Base-by-base conservation (phyloP, 2,113 vertebrate species). In the Alexandromys fortis region DNA sequence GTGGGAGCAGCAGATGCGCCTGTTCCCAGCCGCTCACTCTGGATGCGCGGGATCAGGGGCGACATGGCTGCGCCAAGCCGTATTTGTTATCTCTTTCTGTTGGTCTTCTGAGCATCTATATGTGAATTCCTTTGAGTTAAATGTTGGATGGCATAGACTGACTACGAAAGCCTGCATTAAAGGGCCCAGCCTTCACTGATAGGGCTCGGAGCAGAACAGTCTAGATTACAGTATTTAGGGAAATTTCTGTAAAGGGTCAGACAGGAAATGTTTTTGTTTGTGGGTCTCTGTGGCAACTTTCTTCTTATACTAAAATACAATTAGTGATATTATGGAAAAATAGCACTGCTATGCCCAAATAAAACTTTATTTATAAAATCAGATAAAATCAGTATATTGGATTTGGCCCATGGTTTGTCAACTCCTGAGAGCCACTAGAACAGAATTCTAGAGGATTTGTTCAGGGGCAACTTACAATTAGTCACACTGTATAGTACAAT, bases 191-290 rank as follows among this genome's bases (percentile, higher is more conserved):
- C 47, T 68, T 76, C 65, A 61, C 70, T 63, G 72, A n/a, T 42
- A 38, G 12, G 10, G 7, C 42, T 91, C 65, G 79, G 93, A 92
- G 45, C 76, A 93, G 68, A 33, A 47, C 42, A 61, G 76, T 73
- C 63, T 92, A 79, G 45, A 83, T 26, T 55, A 70, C 6, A 73
- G 10, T 38, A 3, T 47, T 78, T 45, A 91, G 86, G 22, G 58
- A 89, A 63, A 7, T 8, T 90, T 85, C 45, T 77, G 21, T 42
- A 73, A 91, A 85, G 63, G 72, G 45, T 0, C 33, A 88, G 22
- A 79, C 17, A 83, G n/a, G 73, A 52, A 90, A 49, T 92, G 55
- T 75, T 79, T 91, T 93, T 89, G 77, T 91, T 88, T 83, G 14
- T 17, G 75, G n/a, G 67, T 63, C 35, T 86, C 76, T 79, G 30